Percentiles rank a stretch among this genome's conserved stretches.
Evolutionary conservation across 1,140 invertebrate genomes (phyloP).

Genomic region (Aphidius gifuensis): DNA sequence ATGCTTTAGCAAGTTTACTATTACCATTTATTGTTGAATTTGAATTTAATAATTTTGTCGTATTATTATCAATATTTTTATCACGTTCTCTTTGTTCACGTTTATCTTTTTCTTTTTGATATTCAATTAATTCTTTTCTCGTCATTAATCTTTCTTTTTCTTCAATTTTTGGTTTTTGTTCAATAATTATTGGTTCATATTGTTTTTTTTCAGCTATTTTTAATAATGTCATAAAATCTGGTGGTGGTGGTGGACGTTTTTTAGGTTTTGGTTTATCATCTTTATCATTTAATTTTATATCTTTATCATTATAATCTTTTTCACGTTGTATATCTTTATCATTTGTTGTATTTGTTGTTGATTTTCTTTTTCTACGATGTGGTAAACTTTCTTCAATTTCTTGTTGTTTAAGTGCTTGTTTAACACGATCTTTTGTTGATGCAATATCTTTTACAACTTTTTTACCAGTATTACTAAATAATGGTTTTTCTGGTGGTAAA

Average conservation of each 20-base stretch:
- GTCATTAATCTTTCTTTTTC: conserved; percentile 73
- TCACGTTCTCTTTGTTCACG: conserved; percentile 54
- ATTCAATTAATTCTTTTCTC: conserved; percentile 74
- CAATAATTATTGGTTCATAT: conserved; percentile 67
- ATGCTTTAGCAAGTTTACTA: not conserved
- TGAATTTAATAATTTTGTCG: conserved; percentile 17
- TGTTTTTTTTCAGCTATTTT: conserved; percentile 82
- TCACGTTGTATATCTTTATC: conserved; percentile 24
- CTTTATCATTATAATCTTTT: conserved; percentile 17
- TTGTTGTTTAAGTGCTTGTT: conserved; percentile 69
- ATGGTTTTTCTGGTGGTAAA: conserved; percentile 62
- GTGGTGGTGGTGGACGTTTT: conserved; percentile 58
- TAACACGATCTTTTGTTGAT: conserved; percentile 64
- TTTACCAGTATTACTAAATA: conserved; percentile 45
- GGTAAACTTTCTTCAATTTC: conserved; percentile 69
- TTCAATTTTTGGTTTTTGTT: conserved; percentile 61
- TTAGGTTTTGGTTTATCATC: conserved; percentile 61
- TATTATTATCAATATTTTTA: conserved; percentile 18
- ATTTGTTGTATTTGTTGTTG: conserved; percentile 11
- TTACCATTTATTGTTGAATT: conserved; percentile 5
- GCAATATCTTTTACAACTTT: conserved; percentile 52
- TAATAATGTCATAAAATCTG: conserved; percentile 70
- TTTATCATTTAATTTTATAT: conserved; percentile 32
- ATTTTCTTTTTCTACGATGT: conserved; percentile 65
- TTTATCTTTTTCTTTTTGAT: conserved; percentile 60